phyloP scores from a whole-genome alignment of 2,113 vertebrate genomes.

The Sisor rabdophorus region DNA sequence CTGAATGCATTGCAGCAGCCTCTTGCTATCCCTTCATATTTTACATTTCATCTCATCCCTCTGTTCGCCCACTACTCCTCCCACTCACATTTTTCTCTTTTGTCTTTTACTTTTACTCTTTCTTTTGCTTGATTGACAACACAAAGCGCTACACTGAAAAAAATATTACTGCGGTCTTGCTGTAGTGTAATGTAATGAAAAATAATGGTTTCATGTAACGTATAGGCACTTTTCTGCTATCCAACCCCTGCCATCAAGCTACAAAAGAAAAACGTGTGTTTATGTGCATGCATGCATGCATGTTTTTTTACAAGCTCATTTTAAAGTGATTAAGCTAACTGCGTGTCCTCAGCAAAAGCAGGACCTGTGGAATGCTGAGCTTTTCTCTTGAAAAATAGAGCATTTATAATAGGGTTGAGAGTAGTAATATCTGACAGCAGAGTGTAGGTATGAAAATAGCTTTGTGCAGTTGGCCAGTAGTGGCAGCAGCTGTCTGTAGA shows the following conservation, averaged over 20 bases:
- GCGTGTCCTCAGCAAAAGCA: not conserved
- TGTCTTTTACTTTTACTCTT: slow-evolving; percentile 43
- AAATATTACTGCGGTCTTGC: slow-evolving; percentile 47
- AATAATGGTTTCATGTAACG: slow-evolving; percentile 35
- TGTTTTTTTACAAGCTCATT: not conserved
- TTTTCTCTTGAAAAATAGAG: slow-evolving; percentile 18
- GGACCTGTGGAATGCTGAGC: slow-evolving; percentile 17
- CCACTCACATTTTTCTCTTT: slow-evolving; percentile 60
- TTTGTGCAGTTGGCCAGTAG: slow-evolving; percentile 28
- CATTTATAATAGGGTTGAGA: slow-evolving; percentile 20
- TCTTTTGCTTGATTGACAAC: slow-evolving; percentile 35
- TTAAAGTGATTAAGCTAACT: slow-evolving; percentile 1
- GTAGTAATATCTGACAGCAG: slow-evolving; percentile 22
- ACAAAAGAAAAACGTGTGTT: not conserved
- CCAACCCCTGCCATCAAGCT: slow-evolving; percentile 8
- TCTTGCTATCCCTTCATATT: slow-evolving; percentile 52
- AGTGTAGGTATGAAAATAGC: slow-evolving; percentile 27
- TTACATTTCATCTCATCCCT: slow-evolving; percentile 61
- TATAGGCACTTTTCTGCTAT: slow-evolving; percentile 32
- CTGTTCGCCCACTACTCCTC: slow-evolving; percentile 62
- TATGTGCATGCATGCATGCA: not conserved
- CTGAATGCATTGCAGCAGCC: slow-evolving; percentile 52
- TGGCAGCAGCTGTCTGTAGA: slow-evolving; percentile 47
- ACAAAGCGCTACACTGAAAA: slow-evolving; percentile 47
- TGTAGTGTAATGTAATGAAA: too few relatives aligned